These are phyloP conservation scores for Lichenostomus cassidix DNA, from an alignment of 2,113 vertebrate species.

Conservation along the genomic window DNA sequence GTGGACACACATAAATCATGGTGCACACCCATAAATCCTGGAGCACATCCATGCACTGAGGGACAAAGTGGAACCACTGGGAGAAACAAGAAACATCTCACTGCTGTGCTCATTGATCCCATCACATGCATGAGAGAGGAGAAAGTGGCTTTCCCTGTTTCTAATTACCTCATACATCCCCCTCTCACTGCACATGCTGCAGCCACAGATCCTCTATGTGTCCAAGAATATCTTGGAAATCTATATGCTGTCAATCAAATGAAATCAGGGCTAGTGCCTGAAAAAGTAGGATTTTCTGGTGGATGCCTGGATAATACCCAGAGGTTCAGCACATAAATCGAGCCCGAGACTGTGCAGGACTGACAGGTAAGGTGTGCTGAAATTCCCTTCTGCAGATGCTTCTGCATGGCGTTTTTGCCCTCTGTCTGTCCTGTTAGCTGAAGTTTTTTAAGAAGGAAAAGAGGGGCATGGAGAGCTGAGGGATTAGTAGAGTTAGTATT, in stretches of 20 bases:
- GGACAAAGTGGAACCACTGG: neutral
- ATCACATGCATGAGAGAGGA: neutral
- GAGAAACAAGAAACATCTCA: neutral
- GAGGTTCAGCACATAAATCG: neutral
- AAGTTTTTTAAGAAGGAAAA: neutral
- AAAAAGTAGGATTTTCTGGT: constrained; percentile 8
- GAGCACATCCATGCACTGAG: neutral
- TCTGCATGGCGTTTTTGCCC: neutral
- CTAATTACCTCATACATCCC: neutral
- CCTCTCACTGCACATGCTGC: neutral
- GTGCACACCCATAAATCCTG: neutral
- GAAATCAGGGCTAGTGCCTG: neutral
- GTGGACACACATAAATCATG: neutral
- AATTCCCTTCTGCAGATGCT: neutral
- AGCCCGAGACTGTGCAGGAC: neutral
- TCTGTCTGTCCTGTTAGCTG: neutral
- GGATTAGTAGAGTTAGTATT: neutral
- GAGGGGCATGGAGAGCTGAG: neutral
- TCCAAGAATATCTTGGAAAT: neutral
- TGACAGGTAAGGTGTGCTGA: neutral
- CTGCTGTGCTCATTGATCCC: neutral
- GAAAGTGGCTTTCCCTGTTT: neutral
- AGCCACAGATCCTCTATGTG: neutral
- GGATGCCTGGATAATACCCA: neutral
- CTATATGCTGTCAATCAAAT: neutral